Evolutionary conservation across 2,797 vertebrate species (phyloP).

Genomic region (Protosalanx chinensis): DNA sequence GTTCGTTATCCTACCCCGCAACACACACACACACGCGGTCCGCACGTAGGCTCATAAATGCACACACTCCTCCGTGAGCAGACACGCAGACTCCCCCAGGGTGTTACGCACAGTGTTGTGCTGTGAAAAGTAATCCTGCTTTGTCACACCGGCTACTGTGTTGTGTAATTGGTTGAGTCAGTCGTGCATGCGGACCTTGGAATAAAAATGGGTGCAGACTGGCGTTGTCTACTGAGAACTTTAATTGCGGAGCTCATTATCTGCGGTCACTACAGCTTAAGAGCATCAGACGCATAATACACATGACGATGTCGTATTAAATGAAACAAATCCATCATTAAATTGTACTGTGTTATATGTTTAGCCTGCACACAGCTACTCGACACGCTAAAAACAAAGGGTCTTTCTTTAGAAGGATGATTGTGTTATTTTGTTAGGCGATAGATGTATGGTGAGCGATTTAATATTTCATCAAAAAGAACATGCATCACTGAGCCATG

Average conservation of each 20-base stretch:
- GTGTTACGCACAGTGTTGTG: background rate
- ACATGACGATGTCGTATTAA: no score
- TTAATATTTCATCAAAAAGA: no score
- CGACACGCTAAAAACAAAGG: no score
- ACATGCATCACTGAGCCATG: no score
- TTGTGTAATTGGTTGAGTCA: constrained; percentile 35
- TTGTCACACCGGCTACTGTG: background rate
- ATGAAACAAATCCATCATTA: no score
- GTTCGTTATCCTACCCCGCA: background rate
- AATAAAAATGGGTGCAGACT: background rate
- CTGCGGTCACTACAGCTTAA: no score
- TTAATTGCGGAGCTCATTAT: background rate
- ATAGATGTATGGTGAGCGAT: no score
- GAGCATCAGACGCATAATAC: no score
- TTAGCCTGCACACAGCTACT: no score
- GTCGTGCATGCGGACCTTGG: constrained; percentile 17
- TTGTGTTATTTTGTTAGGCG: no score
- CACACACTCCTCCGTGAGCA: background rate
- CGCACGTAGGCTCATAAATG: background rate
- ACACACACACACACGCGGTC: background rate
- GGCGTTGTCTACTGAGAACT: constrained; percentile 14
- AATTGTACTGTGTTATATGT: no score
- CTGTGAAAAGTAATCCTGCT: background rate
- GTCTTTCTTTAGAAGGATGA: no score
- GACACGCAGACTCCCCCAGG: background rate